Percentiles rank a stretch among this genome's conserved stretches.
phyloP scores from a whole-genome alignment of 2,797 vertebrate genomes.

The Danio tinwini region DNA sequence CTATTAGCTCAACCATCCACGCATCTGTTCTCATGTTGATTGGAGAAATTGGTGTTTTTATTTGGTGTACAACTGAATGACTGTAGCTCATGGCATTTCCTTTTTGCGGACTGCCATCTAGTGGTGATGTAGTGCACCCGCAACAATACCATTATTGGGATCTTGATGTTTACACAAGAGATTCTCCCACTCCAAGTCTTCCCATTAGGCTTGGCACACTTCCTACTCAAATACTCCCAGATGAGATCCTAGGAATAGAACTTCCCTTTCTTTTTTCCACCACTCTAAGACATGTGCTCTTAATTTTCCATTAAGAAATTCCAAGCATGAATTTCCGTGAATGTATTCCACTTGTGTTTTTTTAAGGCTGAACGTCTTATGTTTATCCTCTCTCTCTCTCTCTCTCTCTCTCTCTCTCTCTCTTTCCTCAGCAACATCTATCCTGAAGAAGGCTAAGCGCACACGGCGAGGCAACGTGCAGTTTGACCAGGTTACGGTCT shows the following conservation, averaged over 20 bases:
- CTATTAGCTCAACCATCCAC: neutral
- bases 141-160: neutral
- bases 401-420: neutral
- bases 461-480: conserved; percentile 85
- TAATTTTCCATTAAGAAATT: conserved; percentile 41
- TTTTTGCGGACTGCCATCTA: conserved; percentile 50
- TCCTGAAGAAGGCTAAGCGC: conserved; percentile 90
- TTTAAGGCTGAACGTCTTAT: neutral
- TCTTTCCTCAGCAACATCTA: conserved; percentile 82
- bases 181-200: conserved; percentile 42
- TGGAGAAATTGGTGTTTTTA: neutral
- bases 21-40: conserved; percentile 6
- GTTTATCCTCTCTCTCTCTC: neutral
- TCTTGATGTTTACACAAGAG: conserved; percentile 46
- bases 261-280: neutral
- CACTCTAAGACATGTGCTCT: conserved; percentile 13
- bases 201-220: conserved; percentile 53
- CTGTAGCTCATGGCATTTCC: neutral
- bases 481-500: conserved; percentile 93
- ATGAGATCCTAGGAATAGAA: conserved; percentile 48
- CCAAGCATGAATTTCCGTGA: conserved; percentile 10
- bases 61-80: neutral
- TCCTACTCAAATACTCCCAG: conserved; percentile 55
- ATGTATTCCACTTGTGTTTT: conserved; percentile 15
- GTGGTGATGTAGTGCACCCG: conserved; percentile 33